Evolutionary conservation across 2,888 invertebrate species (phyloP), one percentile per base, ranked within the genome.

Genomic region (Eupithecia centaureata): DNA sequence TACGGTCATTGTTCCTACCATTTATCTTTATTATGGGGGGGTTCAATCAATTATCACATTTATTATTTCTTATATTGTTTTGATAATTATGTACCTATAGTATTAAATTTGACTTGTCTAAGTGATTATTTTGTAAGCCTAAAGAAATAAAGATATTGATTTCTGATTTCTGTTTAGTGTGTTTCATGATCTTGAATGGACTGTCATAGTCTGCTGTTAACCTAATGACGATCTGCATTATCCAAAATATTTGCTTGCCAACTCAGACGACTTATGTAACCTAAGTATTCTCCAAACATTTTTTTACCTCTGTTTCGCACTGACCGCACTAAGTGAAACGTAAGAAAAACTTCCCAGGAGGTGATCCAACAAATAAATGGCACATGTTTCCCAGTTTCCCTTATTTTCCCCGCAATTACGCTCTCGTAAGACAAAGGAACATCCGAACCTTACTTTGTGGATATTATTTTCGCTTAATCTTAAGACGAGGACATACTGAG

Each of bases 391-490:
- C 63, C 32, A 64, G 63, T 58, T 61, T 54, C 60, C 63, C 32
- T 63, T 61, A 52, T 70, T 70, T 70, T 66, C 30, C 58, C 42
- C 57, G 61, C 65, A 66, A 66, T 66, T 66, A 66, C 63, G 38
- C 58, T 70, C 32, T 52, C 33, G 27, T 63, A 52, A 67, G 66
- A 70, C 70, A 70, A 66, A 66, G 61, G 60, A 66, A 67, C 42
- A 63, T 56, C 65, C 64, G 63, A 54, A 61, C 56, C 65, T 60
- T 63, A 59, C 32, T 70, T 60, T 15, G 61, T 56, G 61, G 59
- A 63, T 71, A 73, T 73, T 71, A 63, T 66, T 67, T 67, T 54
- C 57, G 58, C 65, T 73, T 71, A 71, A 70, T 73, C 72, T 70
- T 70, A 30, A 57, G 32, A 32, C 12, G 28, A 56, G 32, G 56